Conservation (phyloP, 2,888 invertebrate species). For the Sminthurides aquaticus region DNA sequence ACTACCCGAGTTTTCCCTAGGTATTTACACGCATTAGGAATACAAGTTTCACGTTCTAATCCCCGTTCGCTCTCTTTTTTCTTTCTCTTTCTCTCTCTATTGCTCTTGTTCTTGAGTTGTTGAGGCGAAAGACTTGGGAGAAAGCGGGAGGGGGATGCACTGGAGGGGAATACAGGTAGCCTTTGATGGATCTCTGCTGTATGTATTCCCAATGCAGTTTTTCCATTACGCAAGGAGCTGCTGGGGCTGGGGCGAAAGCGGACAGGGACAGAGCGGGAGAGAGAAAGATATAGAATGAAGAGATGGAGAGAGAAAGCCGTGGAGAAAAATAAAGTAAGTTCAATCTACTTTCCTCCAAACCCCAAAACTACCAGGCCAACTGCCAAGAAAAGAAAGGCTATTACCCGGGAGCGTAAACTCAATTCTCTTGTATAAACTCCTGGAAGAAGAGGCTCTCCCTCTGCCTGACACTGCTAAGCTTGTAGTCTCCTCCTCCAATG, state of each 20-base stretch:
- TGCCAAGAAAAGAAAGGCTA: too few relatives aligned
- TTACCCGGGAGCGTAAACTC: too few relatives aligned
- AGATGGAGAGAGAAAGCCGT: background rate
- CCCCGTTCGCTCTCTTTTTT: background rate
- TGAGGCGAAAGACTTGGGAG: background rate
- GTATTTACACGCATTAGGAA: background rate
- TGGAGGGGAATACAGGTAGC: background rate
- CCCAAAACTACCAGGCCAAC: too few relatives aligned
- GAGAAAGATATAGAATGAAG: background rate
- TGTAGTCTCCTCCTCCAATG: too few relatives aligned
- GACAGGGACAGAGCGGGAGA: too few relatives aligned
- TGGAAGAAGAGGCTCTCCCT: too few relatives aligned
- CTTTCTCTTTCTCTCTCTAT: background rate
- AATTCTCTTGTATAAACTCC: too few relatives aligned
- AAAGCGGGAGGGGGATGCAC: background rate
- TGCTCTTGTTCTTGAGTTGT: background rate
- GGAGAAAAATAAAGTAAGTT: too few relatives aligned
- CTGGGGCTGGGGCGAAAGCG: too few relatives aligned
- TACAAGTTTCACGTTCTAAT: background rate
- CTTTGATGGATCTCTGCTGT: background rate
- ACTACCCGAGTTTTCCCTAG: background rate
- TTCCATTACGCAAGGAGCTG: background rate
- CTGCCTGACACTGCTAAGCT: too few relatives aligned
- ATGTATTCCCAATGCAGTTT: background rate
- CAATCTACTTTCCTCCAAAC: too few relatives aligned